Evolutionary conservation across 2,113 vertebrate genomes (phyloP).

Genomic region (Sinocyclocheilus anshuiensis): DNA sequence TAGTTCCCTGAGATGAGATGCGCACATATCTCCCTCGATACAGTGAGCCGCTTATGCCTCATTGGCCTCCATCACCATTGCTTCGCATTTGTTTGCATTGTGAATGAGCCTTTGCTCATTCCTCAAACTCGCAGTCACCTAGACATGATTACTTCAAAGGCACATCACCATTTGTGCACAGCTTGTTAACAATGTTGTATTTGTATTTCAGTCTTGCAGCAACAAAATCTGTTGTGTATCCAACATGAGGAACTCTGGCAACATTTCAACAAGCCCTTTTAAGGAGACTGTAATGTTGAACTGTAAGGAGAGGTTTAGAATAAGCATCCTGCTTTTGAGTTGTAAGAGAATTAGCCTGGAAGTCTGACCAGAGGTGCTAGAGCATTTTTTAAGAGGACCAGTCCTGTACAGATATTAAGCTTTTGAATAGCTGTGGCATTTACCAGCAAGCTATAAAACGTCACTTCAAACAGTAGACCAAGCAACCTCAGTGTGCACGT

Average conservation of each 20-base stretch:
- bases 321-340: background rate
- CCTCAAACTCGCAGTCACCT: background rate
- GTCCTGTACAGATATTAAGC: background rate
- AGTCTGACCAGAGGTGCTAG: background rate
- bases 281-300: conserved; percentile 26
- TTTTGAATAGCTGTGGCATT: background rate
- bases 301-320: background rate
- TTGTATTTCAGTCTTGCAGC: conserved; percentile 38
- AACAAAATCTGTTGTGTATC: conserved; percentile 30
- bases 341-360: background rate
- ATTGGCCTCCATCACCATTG: background rate
- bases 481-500: background rate
- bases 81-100: conserved; percentile 38
- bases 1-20: too few relatives aligned
- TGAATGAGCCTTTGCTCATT: conserved; percentile 13
- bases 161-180: conserved; percentile 8
- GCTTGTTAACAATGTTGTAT: conserved; percentile 18
- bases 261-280: conserved; percentile 48
- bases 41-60: background rate
- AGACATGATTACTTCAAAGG: conserved; percentile 21
- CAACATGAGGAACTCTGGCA: conserved; percentile 15
- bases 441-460: too few relatives aligned
- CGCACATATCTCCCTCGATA: background rate
- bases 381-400: background rate
- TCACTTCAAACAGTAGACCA: too few relatives aligned